These are phyloP conservation scores for Mythimna lalbum DNA, from an alignment of 2,888 invertebrate species.

Conservation along the genomic window DNA sequence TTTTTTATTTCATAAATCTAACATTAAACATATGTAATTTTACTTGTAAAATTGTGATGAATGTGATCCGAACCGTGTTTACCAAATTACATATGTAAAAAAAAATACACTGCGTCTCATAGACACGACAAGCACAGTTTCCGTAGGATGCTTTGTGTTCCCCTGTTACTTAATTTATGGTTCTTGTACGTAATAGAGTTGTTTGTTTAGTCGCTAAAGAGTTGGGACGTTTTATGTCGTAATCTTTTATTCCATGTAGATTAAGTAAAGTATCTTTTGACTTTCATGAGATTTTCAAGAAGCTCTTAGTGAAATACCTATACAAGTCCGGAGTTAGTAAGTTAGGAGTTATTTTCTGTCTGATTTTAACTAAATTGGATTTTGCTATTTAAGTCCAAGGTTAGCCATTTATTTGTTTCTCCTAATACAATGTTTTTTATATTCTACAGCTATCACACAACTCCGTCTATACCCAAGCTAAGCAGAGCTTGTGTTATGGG, in stretches of 20 bases:
- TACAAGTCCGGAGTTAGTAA: neutral
- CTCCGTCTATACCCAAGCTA: no score
- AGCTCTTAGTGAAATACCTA: neutral
- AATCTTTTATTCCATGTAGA: conserved; percentile 9
- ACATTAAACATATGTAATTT: neutral
- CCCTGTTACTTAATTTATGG: conserved; percentile 41
- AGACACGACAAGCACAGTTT: neutral
- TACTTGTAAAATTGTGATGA: no score
- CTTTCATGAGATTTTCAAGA: neutral
- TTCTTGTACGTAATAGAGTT: conserved; percentile 36
- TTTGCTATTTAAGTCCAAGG: neutral
- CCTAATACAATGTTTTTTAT: neutral
- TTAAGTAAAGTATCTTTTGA: neutral
- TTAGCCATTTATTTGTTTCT: neutral
- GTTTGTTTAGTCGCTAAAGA: conserved; percentile 44
- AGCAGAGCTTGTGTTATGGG: no score
- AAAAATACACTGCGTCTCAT: neutral
- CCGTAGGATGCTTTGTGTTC: neutral
- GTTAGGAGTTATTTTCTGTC: no score
- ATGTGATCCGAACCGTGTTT: neutral
- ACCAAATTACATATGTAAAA: neutral
- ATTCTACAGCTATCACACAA: no score
- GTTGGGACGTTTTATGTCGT: conserved; percentile 7
- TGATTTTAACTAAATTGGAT: neutral
- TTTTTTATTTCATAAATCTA: neutral